Percentiles rank a stretch among this genome's conserved stretches.
Conservation (phyloP, 2,797 vertebrate genomes). For the Chloroceryle inda region DNA sequence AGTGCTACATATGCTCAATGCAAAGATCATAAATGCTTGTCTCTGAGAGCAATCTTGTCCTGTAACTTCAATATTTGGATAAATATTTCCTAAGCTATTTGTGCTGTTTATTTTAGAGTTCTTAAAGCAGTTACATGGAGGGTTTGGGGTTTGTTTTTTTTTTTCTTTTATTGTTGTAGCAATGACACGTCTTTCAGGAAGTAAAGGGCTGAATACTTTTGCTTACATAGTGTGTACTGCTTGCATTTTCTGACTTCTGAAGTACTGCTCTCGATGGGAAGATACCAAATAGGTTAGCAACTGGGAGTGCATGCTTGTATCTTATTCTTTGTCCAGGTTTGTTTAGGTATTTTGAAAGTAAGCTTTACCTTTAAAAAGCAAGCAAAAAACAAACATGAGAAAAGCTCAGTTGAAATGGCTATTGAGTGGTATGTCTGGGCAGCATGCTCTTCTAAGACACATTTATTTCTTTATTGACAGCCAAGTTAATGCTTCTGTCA, state of each 20-base stretch:
- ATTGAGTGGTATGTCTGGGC: not conserved
- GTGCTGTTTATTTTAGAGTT: not conserved
- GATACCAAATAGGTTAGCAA: not conserved
- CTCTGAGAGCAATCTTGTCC: not conserved
- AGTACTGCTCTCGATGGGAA: not conserved
- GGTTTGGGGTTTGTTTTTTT: not conserved
- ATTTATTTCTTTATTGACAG: slow-evolving; percentile 27
- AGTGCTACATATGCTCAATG: not conserved
- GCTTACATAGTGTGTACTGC: not conserved
- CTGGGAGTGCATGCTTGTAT: not conserved
- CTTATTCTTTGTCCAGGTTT: not conserved
- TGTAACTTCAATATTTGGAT: not conserved
- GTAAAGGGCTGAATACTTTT: not conserved
- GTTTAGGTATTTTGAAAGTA: not conserved
- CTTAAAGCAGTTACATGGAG: not conserved
- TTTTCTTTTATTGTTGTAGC: not conserved
- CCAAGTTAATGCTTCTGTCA: slow-evolving; percentile 6
- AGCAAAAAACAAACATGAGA: no score
- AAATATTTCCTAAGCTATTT: not conserved
- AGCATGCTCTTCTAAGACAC: not conserved
- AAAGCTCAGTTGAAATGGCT: not conserved
- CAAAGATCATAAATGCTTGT: not conserved
- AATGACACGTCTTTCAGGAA: not conserved
- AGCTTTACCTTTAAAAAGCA: not conserved
- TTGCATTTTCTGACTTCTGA: not conserved